A percentile compares a stretch with the other conserved stretches of the same genome.
Conservation (phyloP, 2,113 vertebrate species). For the Acinonyx jubatus region DNA sequence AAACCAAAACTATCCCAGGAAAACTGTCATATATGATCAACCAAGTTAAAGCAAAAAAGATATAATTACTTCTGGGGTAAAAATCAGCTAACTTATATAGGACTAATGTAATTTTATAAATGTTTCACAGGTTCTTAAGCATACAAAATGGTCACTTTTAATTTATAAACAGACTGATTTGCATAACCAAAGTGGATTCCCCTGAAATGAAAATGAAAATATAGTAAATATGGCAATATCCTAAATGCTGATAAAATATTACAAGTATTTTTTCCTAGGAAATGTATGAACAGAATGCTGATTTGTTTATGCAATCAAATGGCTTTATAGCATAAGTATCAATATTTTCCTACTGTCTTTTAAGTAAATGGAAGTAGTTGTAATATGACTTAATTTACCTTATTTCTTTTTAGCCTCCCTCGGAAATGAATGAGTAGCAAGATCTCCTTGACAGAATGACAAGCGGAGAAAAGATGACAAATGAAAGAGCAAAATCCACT, state of each 20-base stretch:
- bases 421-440: background rate
- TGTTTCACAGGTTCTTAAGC: background rate
- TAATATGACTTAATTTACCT: background rate
- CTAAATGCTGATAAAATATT: background rate
- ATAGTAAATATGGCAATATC: background rate
- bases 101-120: background rate
- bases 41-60: background rate
- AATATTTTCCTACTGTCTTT: background rate
- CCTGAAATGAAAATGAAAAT: background rate
- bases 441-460: background rate
- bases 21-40: background rate
- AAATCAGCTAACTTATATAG: background rate
- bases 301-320: background rate
- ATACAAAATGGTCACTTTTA: background rate
- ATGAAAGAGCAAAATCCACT: background rate
- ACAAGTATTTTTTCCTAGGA: background rate
- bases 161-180: slow-evolving; percentile 13
- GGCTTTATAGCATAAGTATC: background rate
- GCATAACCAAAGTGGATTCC: slow-evolving; percentile 4
- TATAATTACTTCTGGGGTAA: background rate
- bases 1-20: background rate
- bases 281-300: background rate
- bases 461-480: background rate
- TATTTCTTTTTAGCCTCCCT: background rate
- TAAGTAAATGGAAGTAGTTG: background rate